A percentile compares a stretch with the other conserved stretches of the same genome.
These are phyloP conservation scores for Platerodrilus igneus DNA, from an alignment of 2,888 invertebrate genomes.

Conservation along the genomic window DNA sequence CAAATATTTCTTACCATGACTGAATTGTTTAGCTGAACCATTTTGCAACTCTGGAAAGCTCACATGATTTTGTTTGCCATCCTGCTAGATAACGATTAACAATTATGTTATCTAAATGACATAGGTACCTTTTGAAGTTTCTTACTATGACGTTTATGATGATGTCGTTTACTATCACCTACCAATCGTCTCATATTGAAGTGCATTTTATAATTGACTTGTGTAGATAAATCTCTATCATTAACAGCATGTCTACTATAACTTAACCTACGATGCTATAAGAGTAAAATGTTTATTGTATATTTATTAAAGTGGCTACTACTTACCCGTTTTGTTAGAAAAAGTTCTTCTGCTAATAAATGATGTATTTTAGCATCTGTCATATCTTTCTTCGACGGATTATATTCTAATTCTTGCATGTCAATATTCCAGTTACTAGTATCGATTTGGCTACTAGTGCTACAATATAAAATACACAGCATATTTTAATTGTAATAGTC, in stretches of 20 bases:
- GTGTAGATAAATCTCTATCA: constrained; percentile 80
- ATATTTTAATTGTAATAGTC: too few relatives aligned
- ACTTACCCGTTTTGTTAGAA: constrained; percentile 81
- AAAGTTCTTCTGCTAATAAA: constrained; percentile 81
- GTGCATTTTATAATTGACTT: constrained; percentile 83
- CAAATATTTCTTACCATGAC: constrained; percentile 62
- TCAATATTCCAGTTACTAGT: constrained; percentile 86
- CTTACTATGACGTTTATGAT: constrained; percentile 72
- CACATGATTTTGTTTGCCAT: constrained; percentile 82
- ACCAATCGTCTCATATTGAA: constrained; percentile 85
- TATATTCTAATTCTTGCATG: constrained; percentile 89
- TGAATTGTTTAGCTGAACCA: constrained; percentile 81
- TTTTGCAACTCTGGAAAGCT: constrained; percentile 88
- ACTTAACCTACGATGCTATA: constrained; percentile 81
- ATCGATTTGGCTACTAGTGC: constrained; percentile 81
- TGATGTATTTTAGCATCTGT: constrained; percentile 94
- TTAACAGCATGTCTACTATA: constrained; percentile 89
- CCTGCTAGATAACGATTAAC: constrained; percentile 49
- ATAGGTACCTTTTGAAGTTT: constrained; percentile 68
- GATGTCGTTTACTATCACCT: constrained; percentile 78
- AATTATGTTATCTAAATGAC: constrained; percentile 10
- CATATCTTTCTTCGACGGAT: constrained; percentile 85
- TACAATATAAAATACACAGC: constrained; percentile 43
- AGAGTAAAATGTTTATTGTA: too few relatives aligned
- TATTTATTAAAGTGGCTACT: too few relatives aligned